These are phyloP conservation scores for Lophius americanus DNA, from an alignment of 2,797 vertebrate genomes.

Conservation along the genomic window DNA sequence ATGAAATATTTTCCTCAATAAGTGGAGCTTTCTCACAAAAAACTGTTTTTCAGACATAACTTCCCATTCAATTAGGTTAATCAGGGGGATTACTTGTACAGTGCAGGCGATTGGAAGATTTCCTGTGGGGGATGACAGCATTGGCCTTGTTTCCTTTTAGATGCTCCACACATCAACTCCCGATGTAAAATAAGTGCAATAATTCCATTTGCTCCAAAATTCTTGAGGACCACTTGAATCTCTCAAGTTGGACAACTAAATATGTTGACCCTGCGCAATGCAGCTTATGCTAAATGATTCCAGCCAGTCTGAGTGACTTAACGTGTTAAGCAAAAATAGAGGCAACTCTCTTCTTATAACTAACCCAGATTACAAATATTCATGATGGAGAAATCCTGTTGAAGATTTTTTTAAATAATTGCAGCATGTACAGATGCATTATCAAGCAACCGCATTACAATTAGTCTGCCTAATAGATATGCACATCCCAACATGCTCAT, in stretches of 20 bases:
- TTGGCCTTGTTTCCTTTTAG: no score
- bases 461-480: background rate
- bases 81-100: no score
- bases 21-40: no score
- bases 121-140: no score
- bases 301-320: conserved; percentile 11
- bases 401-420: background rate
- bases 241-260: conserved; percentile 17
- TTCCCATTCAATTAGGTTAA: no score
- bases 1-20: no score
- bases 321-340: background rate
- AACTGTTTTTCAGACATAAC: no score
- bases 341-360: background rate
- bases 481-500: background rate
- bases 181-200: no score
- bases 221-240: background rate
- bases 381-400: background rate
- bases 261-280: conserved; percentile 14
- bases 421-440: background rate
- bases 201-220: conserved; percentile 11
- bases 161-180: no score
- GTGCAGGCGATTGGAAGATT: no score
- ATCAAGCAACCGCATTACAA: no score
- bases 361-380: background rate
- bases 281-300: conserved; percentile 26